Percentiles rank a stretch among this genome's conserved stretches.
phyloP scores from a whole-genome alignment of 2,113 vertebrate species.

The Bujurquina vittata region DNA sequence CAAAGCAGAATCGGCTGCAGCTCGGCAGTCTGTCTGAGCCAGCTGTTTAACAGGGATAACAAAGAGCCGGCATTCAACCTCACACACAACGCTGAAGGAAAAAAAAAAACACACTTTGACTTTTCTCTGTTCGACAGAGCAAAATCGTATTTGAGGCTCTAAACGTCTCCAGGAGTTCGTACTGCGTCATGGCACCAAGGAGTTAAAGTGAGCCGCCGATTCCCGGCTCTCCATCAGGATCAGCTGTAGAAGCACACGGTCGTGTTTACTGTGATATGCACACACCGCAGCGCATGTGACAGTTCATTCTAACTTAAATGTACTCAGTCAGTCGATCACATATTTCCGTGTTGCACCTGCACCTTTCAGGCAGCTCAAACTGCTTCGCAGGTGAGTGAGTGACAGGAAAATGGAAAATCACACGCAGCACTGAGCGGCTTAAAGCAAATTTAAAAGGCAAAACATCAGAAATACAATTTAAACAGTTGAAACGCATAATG shows the following conservation, averaged over 20 bases:
- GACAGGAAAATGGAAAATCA: not conserved
- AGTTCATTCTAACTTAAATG: not conserved
- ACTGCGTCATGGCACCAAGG: not conserved
- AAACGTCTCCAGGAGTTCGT: not conserved
- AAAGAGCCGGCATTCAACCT: constrained; percentile 40
- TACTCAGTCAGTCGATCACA: not conserved
- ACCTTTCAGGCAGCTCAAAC: not conserved
- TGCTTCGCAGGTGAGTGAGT: not conserved
- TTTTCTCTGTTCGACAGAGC: not conserved
- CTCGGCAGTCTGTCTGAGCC: constrained; percentile 45
- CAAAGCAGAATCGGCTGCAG: constrained; percentile 45
- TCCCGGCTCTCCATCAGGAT: not conserved
- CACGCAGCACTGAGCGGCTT: not conserved
- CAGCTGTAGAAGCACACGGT: not conserved
- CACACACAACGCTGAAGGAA: not conserved
- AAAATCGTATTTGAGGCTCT: not conserved
- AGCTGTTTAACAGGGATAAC: constrained; percentile 62
- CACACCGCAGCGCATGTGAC: not conserved
- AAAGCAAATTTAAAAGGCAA: not conserved
- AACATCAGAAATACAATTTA: not conserved
- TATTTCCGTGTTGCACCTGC: not conserved
- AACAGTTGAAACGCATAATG: rapidly evolving
- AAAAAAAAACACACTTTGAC: not conserved
- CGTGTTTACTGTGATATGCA: not conserved
- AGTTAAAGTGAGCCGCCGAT: not conserved